phyloP scores from a whole-genome alignment of 1,140 invertebrate genomes.

The Aphis gossypii region DNA sequence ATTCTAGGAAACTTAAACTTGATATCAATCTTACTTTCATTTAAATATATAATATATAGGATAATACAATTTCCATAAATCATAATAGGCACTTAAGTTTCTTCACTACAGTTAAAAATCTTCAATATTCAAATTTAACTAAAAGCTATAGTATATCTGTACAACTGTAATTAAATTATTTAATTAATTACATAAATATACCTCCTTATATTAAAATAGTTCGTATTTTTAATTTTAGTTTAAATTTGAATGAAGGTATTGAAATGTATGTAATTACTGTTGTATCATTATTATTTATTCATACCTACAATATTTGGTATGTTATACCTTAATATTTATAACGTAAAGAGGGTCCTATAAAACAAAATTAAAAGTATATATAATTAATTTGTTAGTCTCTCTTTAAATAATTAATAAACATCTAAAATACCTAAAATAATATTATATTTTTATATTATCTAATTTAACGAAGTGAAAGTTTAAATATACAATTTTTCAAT shows the following conservation, averaged over 20 bases:
- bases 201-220: not conserved
- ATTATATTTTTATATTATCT: too few species aligned
- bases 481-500: too few species aligned
- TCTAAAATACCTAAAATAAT: too few species aligned
- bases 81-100: not conserved
- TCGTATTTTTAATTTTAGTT: not conserved
- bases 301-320: too few species aligned
- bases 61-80: not conserved
- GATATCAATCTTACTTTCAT: not conserved
- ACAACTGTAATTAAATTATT: not conserved
- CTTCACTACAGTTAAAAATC: not conserved
- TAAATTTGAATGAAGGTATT: not conserved
- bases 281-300: too few species aligned
- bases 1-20: not conserved
- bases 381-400: too few species aligned
- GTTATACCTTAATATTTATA: too few species aligned
- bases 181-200: not conserved
- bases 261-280: not conserved
- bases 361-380: too few species aligned
- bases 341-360: too few species aligned
- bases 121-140: not conserved
- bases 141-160: not conserved
- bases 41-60: not conserved
- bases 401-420: too few species aligned
- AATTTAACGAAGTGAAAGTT: too few species aligned